These are phyloP conservation scores for Ptychodera flava DNA, from an alignment of 35 echinoderm and acorn worm species.

Conservation along the genomic window DNA sequence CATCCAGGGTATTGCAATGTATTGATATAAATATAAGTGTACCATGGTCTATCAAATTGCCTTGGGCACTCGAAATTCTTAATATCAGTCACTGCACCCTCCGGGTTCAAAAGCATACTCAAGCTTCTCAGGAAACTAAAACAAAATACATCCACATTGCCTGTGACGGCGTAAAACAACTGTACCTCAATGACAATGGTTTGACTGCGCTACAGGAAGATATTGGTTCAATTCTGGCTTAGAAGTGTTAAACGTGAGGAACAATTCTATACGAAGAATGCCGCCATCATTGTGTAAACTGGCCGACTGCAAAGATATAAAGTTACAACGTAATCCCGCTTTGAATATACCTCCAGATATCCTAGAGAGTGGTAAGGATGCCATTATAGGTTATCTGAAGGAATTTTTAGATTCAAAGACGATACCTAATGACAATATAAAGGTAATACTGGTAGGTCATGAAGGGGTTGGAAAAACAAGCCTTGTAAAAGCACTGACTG, in stretches of 20 bases:
- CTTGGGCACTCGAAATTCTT: neutral
- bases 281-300: neutral
- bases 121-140: neutral
- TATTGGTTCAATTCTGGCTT: neutral
- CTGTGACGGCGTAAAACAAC: neutral
- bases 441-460: neutral
- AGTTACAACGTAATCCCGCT: neutral
- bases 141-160: neutral
- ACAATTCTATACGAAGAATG: neutral
- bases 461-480: neutral
- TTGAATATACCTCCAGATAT: neutral
- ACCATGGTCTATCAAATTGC: neutral
- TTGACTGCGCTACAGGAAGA: neutral
- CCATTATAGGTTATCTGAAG: neutral
- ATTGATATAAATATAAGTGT: neutral
- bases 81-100: neutral
- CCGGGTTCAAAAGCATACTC: neutral
- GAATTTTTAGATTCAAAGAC: neutral
- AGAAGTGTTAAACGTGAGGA: neutral
- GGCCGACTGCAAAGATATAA: neutral
- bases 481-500: neutral
- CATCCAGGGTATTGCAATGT: neutral
- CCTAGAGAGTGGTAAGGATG: neutral
- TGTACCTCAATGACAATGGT: neutral
- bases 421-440: neutral